Evolutionary conservation across 1,140 invertebrate genomes (phyloP).

Genomic region (Bombus confusus): DNA sequence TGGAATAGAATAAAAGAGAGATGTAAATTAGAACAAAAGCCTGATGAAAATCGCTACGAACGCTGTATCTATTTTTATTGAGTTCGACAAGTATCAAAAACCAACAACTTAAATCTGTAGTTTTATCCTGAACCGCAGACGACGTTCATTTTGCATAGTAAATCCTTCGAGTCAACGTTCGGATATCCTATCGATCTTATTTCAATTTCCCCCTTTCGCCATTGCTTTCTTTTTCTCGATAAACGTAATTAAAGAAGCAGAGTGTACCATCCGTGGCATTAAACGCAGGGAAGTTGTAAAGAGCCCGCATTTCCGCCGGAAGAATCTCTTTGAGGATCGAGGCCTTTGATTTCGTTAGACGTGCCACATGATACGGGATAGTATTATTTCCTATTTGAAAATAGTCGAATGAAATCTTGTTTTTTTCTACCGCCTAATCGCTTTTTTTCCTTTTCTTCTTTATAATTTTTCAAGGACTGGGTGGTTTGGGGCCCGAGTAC

Average conservation of each 20-base stretch:
- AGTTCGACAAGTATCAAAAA: too few species aligned
- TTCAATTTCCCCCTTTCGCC: neutral
- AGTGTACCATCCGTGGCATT: neutral
- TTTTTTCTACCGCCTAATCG: neutral
- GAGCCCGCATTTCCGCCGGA: slow-evolving; percentile 80
- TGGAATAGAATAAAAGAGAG: neutral
- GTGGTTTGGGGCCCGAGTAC: slow-evolving; percentile 87
- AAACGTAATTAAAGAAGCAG: neutral
- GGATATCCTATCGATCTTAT: neutral
- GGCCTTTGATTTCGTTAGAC: slow-evolving; percentile 22
- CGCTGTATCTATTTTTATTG: neutral
- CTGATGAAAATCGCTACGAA: too few species aligned
- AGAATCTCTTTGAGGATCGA: slow-evolving; percentile 57
- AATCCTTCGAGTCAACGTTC: neutral
- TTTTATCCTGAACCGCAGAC: neutral
- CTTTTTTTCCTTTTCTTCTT: neutral
- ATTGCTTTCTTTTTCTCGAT: neutral
- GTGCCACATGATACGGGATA: slow-evolving; percentile 5
- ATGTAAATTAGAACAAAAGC: too few species aligned
- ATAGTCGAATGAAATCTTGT: neutral
- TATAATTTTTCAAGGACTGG: slow-evolving; percentile 84
- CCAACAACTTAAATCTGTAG: neutral
- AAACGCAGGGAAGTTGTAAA: slow-evolving; percentile 22
- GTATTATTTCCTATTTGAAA: slow-evolving; percentile 22
- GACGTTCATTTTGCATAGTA: neutral